Base-by-base conservation (phyloP, 2,888 invertebrate species). In the Phalera bucephala region DNA sequence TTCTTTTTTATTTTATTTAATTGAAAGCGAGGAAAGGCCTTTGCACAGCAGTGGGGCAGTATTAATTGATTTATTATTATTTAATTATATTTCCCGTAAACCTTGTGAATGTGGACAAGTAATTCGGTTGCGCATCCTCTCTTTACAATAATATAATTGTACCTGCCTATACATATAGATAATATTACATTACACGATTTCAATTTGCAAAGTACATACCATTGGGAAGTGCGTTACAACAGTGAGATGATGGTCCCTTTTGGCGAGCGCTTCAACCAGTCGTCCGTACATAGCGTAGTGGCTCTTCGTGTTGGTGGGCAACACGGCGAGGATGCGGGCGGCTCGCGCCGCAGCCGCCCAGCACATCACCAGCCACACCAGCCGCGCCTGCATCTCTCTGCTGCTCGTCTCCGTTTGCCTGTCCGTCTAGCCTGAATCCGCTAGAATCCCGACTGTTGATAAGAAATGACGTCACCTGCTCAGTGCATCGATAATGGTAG, bases 261-360 rank as follows among this genome's bases (percentile, higher is more conserved):
- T 59, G 5, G 88, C 90, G 11, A 91, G 75, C 1, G 83, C 90
- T 13, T 83, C 78, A 12, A 91, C 61, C 10, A 91, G 76, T 35
- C 78, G 72, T 38, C 90, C 86, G 55, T 90, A 91, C 83, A 91
- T 90, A 36, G 89, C 90, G 47, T 86, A 80, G 66, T 91, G 91
- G 67, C 91, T 91, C 55, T 83, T 82, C 27, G 90, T 90, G 72
- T 91, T 86, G 28, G 90, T 89, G 12, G 91, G 91, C 52, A 91
- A 67, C 26, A 91, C 82, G 42, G 78, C 90, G 21, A 91, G 74
- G 20, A 91, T 59, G 10, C 83, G 73, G 19, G 90, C 90, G 34
- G 81, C 77, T 26, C 69, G 61, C 40, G 67, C 72, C 40, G 62
- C 64, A 39, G 64, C 64, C 54, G 54, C 73, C 58, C 64, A 69